Base-by-base conservation (phyloP, 2,797 vertebrate genomes). In the Stomatorhinus walkeri region DNA sequence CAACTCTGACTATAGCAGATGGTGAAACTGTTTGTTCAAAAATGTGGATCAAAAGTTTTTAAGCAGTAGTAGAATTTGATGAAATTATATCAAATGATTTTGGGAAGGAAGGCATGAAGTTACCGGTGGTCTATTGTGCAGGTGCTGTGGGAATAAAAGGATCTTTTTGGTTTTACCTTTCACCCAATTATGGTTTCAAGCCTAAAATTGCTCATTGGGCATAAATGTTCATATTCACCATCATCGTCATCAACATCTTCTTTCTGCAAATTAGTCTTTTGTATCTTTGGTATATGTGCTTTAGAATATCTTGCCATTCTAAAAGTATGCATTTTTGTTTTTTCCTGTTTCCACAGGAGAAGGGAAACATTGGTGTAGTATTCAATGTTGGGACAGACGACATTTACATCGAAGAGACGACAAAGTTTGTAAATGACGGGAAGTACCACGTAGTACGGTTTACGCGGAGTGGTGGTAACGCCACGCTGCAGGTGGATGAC, bases 381-480 rank as follows among this genome's bases (percentile, higher is more conserved):
- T 99, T 99, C 95, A 99, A 99, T 92, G 98, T 99, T 89, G 98
- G 98, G 92, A 99, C 98, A 83, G 98, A 99, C 90, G 98, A 99
- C 96, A 99, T 99, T 93, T 96, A 98, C 92, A 99, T 99, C 59
- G 97, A 99, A 94, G 98, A 99, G 94, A 97, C 97, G 89, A 96
- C 97, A 94, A 98, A 98, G 94, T 98, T 99, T 96, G 98, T 99
- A 94, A 99, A 99, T 91, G 98, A 99, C 90, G 98, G 98, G 91
- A 99, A 98, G 94, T 99, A 99, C 96, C 98, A 99, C 91, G 97
- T 98, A 96, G 98, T 99, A 92, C 98, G 98, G 95, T 99, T 99
- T 96, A 99, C 98, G 0, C 95, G 98, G 94, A 99, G 98, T 93
- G 98, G 98, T 72, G 98, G 98, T 95, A 99, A 99, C 93, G 98